phyloP scores from a whole-genome alignment of 2,113 vertebrate genomes.

The Phoxinus phoxinus region DNA sequence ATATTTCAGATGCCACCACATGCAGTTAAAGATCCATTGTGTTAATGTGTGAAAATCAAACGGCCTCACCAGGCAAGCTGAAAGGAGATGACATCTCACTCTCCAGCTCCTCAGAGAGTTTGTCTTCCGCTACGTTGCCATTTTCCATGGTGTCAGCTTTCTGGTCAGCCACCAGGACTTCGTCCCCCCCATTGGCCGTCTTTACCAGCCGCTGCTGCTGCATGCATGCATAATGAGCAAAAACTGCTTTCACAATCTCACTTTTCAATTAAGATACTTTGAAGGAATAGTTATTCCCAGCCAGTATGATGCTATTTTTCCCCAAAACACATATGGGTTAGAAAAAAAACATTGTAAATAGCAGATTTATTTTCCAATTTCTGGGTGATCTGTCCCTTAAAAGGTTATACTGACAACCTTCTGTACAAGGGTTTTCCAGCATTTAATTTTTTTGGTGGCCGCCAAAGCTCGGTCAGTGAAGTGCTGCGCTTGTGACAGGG shows the following conservation, averaged over 20 bases:
- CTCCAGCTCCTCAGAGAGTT: slow-evolving; percentile 65
- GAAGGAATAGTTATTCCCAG: no score
- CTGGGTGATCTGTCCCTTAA: not conserved
- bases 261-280: not conserved
- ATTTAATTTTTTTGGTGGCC: no score
- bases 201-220: slow-evolving; percentile 84
- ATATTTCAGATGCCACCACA: not conserved
- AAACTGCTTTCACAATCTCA: not conserved
- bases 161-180: slow-evolving; percentile 76
- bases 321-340: not conserved
- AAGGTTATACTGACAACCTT: not conserved
- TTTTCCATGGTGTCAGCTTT: slow-evolving; percentile 81
- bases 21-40: not conserved
- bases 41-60: slow-evolving; percentile 5
- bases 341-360: not conserved
- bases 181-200: slow-evolving; percentile 71
- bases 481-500: no score
- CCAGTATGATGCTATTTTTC: not conserved
- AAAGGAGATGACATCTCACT: slow-evolving; percentile 79
- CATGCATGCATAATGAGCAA: not conserved
- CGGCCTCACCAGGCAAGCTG: slow-evolving; percentile 79
- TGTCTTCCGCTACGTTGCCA: slow-evolving; percentile 78
- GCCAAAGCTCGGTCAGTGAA: no score
- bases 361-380: not conserved
- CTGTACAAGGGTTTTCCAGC: no score